phyloP scores from a whole-genome alignment of 2,888 invertebrate genomes.

The Chrysodeixis includens region DNA sequence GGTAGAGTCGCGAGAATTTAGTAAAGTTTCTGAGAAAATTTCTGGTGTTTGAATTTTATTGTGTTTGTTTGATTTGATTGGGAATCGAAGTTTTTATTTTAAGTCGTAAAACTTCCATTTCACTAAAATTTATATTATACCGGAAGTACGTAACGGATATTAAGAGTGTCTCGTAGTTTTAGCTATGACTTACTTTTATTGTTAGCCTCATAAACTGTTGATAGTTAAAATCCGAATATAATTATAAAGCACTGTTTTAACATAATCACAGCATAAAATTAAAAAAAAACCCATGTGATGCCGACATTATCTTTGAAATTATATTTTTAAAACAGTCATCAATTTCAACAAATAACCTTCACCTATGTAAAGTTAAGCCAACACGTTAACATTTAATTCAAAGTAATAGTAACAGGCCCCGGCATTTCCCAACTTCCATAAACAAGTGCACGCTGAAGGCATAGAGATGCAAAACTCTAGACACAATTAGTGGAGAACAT shows the following conservation, averaged over 20 bases:
- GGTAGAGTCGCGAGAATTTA: constrained; percentile 32
- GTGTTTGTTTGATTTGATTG: constrained; percentile 7
- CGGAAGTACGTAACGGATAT: background rate
- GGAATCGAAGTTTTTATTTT: background rate
- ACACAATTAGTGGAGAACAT: constrained; percentile 46
- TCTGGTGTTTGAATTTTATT: constrained; percentile 11
- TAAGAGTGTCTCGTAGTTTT: no score
- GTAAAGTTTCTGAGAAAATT: constrained; percentile 33
- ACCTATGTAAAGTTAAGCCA: no score
- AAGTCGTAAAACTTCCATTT: background rate
- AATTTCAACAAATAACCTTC: no score
- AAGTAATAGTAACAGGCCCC: background rate
- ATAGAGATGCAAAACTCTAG: constrained; percentile 33
- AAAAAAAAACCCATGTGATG: no score
- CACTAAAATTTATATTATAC: background rate
- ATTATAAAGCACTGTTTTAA: no score
- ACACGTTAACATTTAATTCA: no score
- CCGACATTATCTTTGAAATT: no score
- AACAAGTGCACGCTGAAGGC: background rate
- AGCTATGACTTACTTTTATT: no score
- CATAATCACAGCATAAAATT: no score
- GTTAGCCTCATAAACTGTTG: no score
- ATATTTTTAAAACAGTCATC: no score
- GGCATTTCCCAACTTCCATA: background rate
- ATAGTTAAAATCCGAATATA: no score